These are phyloP conservation scores for Nephrocerus scutellatus DNA, from an alignment of 2,888 invertebrate species.

Conservation along the genomic window DNA sequence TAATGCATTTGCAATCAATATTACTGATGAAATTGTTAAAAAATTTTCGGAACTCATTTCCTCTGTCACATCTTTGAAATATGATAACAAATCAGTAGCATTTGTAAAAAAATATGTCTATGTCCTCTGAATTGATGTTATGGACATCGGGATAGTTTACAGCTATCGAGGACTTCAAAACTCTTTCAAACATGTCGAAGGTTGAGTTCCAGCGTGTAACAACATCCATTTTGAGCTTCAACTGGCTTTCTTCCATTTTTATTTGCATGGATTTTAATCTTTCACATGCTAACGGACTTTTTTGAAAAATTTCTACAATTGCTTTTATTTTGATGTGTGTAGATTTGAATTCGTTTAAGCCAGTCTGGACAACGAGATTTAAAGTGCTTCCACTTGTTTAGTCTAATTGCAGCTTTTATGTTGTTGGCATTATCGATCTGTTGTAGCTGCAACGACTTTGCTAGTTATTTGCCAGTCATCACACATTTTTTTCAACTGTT, in stretches of 20 bases:
- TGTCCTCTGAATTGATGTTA: neutral
- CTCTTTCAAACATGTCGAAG: constrained; percentile 1
- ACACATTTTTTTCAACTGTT: constrained; percentile 2
- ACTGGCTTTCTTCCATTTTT: neutral
- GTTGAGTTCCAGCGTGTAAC: constrained; percentile 4
- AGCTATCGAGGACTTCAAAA: neutral
- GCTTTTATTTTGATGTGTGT: neutral
- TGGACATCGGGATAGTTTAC: constrained; percentile 1
- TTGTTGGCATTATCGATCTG: constrained; percentile 2
- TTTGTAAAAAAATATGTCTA: neutral
- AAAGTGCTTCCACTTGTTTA: neutral
- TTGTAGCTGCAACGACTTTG: constrained; percentile 1
- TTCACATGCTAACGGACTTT: neutral
- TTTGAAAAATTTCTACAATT: constrained; percentile 1
- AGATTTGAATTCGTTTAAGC: neutral
- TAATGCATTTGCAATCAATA: neutral
- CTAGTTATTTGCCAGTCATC: neutral
- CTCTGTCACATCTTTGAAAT: constrained; percentile 1
- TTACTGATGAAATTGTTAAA: constrained; percentile 1
- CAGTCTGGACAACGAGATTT: constrained; percentile 1
- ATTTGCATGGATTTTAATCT: constrained; percentile 1
- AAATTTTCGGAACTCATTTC: neutral
- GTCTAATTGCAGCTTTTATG: neutral
- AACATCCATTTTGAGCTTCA: constrained; percentile 1
- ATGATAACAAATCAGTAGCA: neutral